phyloP scores from a whole-genome alignment of 2,888 invertebrate species.

The Aelia acuminata region DNA sequence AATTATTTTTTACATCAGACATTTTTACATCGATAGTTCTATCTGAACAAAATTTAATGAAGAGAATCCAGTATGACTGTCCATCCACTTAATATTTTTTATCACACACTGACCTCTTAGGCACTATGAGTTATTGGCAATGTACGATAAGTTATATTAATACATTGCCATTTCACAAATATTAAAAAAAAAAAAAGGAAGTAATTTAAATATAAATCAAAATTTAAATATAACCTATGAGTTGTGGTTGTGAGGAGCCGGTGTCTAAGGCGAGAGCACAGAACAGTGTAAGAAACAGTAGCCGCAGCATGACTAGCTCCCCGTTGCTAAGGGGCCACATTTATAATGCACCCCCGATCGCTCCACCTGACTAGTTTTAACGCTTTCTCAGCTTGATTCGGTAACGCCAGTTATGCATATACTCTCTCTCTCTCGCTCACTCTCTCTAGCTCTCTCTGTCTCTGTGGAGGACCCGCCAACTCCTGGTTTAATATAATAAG shows the following conservation, averaged over 20 bases:
- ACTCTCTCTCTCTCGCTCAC: conserved; percentile 56
- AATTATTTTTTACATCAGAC: background rate
- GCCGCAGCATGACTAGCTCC: conserved; percentile 52
- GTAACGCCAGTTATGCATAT: conserved; percentile 56
- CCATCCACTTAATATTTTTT: conserved; percentile 33
- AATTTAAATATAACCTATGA: conserved; percentile 34
- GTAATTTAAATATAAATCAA: no score
- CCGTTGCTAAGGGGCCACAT: conserved; percentile 17
- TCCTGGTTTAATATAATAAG: conserved; percentile 53
- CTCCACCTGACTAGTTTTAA: conserved; percentile 57
- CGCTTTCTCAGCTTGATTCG: conserved; percentile 57
- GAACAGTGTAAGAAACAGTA: conserved; percentile 52
- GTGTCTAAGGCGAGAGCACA: conserved; percentile 30
- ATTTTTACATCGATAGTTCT: conserved; percentile 12
- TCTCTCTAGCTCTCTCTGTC: conserved; percentile 40
- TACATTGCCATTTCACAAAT: conserved; percentile 22
- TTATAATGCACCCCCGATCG: conserved; percentile 57
- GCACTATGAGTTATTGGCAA: conserved; percentile 13
- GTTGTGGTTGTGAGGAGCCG: conserved; percentile 18
- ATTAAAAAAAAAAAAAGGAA: background rate
- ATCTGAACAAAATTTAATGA: conserved; percentile 31
- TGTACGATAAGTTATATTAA: conserved; percentile 14
- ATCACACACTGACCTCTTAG: conserved; percentile 43
- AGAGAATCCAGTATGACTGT: conserved; percentile 27
- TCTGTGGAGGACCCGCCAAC: background rate